These are phyloP conservation scores for Turritopsis rubra DNA, from an alignment of 30 jellyfish, hydroid and myxozoan species.

Conservation along the genomic window DNA sequence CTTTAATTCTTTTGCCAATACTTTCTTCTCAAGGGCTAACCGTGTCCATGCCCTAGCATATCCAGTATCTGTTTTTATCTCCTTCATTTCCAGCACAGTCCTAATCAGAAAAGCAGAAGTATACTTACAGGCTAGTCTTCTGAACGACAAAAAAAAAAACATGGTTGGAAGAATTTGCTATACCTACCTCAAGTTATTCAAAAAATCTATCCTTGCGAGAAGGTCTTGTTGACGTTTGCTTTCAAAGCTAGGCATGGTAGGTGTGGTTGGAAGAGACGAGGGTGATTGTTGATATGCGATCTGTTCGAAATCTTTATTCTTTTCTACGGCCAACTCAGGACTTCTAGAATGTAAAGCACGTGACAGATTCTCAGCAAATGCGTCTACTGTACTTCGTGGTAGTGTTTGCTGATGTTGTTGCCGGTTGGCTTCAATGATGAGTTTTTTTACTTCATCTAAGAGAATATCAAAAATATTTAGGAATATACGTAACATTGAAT, in stretches of 20 bases:
- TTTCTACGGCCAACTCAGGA: conserved; percentile 54
- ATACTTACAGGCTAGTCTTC: not conserved
- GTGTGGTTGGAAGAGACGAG: conserved; percentile 9
- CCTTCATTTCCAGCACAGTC: conserved; percentile 79
- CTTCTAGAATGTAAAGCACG: conserved; percentile 53
- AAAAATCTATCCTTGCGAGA: conserved; percentile 53
- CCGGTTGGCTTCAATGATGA: conserved; percentile 39
- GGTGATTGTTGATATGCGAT: conserved; percentile 3
- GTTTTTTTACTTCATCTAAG: conserved; percentile 70
- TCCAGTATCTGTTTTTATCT: conserved; percentile 92
- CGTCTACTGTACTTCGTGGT: conserved; percentile 44
- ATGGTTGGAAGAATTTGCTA: conserved; percentile 16
- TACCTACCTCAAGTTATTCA: conserved; percentile 64
- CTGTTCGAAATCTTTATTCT: not conserved
- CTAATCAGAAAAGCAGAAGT: conserved; percentile 21
- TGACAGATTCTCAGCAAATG: conserved; percentile 47
- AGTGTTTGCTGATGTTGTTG: conserved; percentile 24
- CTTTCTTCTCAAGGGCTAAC: conserved; percentile 75
- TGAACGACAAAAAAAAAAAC: conserved; percentile 7
- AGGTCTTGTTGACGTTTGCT: conserved; percentile 29
- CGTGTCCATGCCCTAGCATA: conserved; percentile 99
- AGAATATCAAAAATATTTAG: not conserved
- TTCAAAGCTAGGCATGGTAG: conserved; percentile 32
- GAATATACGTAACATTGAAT: not conserved
- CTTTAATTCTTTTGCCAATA: conserved; percentile 60